phyloP scores from a whole-genome alignment of 2,797 vertebrate genomes.

The Leptoclinus maculatus region DNA sequence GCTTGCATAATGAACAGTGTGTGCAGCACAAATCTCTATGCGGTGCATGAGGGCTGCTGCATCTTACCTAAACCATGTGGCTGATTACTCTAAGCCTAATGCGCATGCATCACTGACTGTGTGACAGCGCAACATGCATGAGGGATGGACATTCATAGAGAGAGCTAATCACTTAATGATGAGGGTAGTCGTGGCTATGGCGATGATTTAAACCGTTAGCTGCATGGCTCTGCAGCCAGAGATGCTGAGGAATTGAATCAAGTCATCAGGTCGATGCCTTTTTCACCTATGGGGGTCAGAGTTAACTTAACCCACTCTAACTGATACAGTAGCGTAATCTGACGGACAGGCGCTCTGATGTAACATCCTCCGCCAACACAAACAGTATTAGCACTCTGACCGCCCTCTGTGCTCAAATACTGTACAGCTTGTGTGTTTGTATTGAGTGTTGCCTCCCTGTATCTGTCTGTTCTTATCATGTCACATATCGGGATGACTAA shows the following conservation, averaged over 20 bases:
- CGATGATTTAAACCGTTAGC: slow-evolving; percentile 24
- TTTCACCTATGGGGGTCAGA: slow-evolving; percentile 45
- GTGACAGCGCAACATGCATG: slow-evolving; percentile 19
- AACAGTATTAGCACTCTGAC: slow-evolving; percentile 54
- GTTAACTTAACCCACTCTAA: slow-evolving; percentile 25
- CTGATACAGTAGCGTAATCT: slow-evolving; percentile 20
- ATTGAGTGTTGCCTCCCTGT: slow-evolving; percentile 67
- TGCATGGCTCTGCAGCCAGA: background rate
- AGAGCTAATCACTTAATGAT: slow-evolving; percentile 35
- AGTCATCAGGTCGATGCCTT: slow-evolving; percentile 17
- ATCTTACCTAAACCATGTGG: slow-evolving; percentile 46
- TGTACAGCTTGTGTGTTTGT: slow-evolving; percentile 61
- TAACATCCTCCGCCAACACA: slow-evolving; percentile 37
- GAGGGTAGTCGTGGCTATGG: slow-evolving; percentile 10
- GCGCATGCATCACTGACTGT: slow-evolving; percentile 15
- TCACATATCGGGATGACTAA: slow-evolving; percentile 71
- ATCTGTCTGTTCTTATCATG: slow-evolving; percentile 71
- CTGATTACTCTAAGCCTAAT: slow-evolving; percentile 6
- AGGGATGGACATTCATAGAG: slow-evolving; percentile 26
- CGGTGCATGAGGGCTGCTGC: slow-evolving; percentile 18
- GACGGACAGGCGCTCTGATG: slow-evolving; percentile 35
- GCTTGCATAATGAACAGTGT: slow-evolving; percentile 63
- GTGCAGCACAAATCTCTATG: slow-evolving; percentile 25
- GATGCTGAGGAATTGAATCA: slow-evolving; percentile 15
- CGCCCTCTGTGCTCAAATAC: slow-evolving; percentile 48